Evolutionary conservation across 2,888 invertebrate genomes (phyloP).

Genomic region (Furcula furcula): DNA sequence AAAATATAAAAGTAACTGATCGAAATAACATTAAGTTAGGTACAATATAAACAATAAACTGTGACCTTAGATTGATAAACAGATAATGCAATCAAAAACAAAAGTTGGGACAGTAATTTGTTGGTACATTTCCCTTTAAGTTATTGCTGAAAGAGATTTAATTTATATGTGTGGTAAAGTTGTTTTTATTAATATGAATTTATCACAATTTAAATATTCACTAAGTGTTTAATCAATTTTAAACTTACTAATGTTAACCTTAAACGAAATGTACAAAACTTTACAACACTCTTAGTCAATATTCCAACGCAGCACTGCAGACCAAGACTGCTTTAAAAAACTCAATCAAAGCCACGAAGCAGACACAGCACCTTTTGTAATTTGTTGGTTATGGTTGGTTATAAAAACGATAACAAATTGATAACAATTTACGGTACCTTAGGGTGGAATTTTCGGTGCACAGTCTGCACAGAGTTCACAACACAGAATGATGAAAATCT

Average conservation of each 20-base stretch:
- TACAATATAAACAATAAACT: slow-evolving; percentile 40
- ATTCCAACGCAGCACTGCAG: not conserved
- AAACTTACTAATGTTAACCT: no score
- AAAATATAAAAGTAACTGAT: slow-evolving; percentile 39
- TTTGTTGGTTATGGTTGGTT: no score
- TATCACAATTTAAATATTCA: no score
- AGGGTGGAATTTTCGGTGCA: slow-evolving; percentile 54
- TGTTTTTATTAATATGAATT: no score
- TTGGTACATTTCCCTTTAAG: no score
- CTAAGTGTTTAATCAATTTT: no score
- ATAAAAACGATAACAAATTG: slow-evolving; percentile 16
- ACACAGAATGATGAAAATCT: slow-evolving; percentile 29
- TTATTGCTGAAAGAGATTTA: no score
- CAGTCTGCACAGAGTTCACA: slow-evolving; percentile 26
- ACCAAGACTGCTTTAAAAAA: not conserved
- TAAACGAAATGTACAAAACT: no score
- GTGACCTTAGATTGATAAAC: slow-evolving; percentile 58
- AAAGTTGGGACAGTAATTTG: no score
- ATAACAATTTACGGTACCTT: slow-evolving; percentile 42
- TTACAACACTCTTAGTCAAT: not conserved
- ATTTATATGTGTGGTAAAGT: no score
- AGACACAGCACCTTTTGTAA: no score
- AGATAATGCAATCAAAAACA: slow-evolving; percentile 67
- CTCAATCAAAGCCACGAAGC: no score
- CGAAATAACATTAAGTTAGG: slow-evolving; percentile 13